Evolutionary conservation across 2,113 vertebrate species (phyloP).

Genomic region (Coreoperca whiteheadi): DNA sequence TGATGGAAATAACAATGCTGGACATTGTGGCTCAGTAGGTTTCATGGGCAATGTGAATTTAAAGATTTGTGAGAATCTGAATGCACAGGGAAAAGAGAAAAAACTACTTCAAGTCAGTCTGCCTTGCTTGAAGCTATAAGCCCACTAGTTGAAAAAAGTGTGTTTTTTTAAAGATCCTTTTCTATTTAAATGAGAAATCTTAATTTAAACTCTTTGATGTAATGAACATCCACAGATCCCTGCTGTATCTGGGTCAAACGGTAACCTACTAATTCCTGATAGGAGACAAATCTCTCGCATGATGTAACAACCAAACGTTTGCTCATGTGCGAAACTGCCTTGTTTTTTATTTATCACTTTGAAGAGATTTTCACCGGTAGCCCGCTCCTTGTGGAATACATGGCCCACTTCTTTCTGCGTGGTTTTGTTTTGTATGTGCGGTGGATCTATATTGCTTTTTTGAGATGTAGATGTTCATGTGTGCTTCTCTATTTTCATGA

Average conservation of each 20-base stretch:
- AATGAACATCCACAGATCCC: constrained; percentile 47
- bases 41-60: constrained; percentile 17
- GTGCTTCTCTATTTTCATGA: constrained; percentile 15
- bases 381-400: constrained; percentile 63
- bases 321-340: constrained; percentile 62
- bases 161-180: constrained; percentile 43
- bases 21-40: neutral
- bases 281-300: constrained; percentile 72
- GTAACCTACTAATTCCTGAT: constrained; percentile 67
- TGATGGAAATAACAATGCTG: neutral
- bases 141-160: neutral
- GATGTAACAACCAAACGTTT: constrained; percentile 69
- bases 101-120: constrained; percentile 6
- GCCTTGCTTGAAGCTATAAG: constrained; percentile 18
- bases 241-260: constrained; percentile 67
- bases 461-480: neutral
- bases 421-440: constrained; percentile 6
- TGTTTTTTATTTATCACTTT: constrained; percentile 75
- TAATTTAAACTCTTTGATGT: constrained; percentile 68
- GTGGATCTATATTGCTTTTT: neutral
- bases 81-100: constrained; percentile 1
- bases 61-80: constrained; percentile 33
- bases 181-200: constrained; percentile 50
- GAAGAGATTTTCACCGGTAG: constrained; percentile 65
- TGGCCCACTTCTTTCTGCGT: constrained; percentile 59